Percentiles rank a stretch among this genome's conserved stretches.
phyloP scores from a whole-genome alignment of 1,140 invertebrate genomes.

The Meloidogyne chitwoodi region DNA sequence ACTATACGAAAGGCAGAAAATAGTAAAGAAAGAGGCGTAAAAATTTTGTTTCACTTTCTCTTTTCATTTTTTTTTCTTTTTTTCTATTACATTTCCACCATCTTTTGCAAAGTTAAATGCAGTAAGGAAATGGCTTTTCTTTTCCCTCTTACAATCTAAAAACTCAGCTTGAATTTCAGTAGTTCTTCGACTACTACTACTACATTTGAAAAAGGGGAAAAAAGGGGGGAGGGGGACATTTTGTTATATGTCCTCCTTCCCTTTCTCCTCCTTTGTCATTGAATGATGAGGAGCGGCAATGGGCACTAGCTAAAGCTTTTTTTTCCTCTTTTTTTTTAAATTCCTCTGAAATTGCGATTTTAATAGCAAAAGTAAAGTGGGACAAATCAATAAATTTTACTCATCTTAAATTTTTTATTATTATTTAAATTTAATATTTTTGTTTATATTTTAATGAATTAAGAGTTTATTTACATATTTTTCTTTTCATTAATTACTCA shows the following conservation, averaged over 20 bases:
- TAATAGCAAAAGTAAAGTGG: neutral
- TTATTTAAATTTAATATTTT: neutral
- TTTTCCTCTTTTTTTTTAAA: neutral
- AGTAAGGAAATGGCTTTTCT: slow-evolving; percentile 1
- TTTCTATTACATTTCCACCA: neutral
- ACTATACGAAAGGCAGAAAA: neutral
- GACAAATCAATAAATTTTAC: neutral
- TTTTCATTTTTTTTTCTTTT: neutral
- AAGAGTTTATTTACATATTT: no score
- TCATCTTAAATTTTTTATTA: neutral
- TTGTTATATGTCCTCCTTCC: neutral
- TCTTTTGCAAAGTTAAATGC: neutral
- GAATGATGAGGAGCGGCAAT: neutral
- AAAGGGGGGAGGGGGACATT: no score
- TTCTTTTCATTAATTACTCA: no score
- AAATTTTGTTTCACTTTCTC: neutral
- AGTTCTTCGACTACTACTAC: neutral
- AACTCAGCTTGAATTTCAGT: slow-evolving; percentile 5
- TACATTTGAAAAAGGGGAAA: neutral
- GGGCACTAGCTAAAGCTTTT: neutral
- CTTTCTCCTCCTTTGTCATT: neutral
- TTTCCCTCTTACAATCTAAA: neutral
- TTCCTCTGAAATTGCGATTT: neutral
- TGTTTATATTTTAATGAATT: no score
- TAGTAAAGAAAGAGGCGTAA: neutral